phyloP scores from a whole-genome alignment of 2,113 vertebrate genomes.

The Dinomys branickii region DNA sequence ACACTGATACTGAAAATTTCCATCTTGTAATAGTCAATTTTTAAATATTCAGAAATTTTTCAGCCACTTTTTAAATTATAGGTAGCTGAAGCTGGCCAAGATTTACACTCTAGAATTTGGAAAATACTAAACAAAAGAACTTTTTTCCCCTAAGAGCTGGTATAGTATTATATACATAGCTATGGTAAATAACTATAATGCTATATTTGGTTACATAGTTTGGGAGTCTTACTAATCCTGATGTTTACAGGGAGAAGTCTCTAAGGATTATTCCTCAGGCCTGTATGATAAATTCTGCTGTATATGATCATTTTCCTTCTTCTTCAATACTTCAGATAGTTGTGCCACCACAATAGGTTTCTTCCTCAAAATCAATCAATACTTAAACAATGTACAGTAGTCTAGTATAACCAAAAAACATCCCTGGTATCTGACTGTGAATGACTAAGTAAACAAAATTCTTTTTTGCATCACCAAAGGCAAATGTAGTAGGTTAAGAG shows the following conservation, averaged over 20 bases:
- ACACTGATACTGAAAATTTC: background rate
- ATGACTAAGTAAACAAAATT: background rate
- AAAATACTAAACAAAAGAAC: background rate
- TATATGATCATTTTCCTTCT: background rate
- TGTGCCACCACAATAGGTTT: background rate
- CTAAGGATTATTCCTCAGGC: background rate
- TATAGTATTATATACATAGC: background rate
- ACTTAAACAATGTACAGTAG: background rate
- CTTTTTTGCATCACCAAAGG: background rate
- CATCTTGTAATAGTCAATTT: background rate
- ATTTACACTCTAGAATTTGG: background rate
- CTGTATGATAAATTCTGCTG: background rate
- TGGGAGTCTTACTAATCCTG: background rate
- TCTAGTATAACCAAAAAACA: background rate
- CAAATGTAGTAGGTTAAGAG: background rate
- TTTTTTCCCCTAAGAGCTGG: background rate
- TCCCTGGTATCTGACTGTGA: background rate
- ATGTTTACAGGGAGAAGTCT: background rate
- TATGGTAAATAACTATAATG: background rate
- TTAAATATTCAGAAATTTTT: slow-evolving; percentile 1
- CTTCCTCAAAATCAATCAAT: background rate
- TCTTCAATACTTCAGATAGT: background rate
- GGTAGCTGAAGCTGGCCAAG: background rate
- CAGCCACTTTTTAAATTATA: background rate
- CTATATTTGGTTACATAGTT: background rate